Base-by-base conservation (phyloP, 2,888 invertebrate species). In the Eledona agricola region DNA sequence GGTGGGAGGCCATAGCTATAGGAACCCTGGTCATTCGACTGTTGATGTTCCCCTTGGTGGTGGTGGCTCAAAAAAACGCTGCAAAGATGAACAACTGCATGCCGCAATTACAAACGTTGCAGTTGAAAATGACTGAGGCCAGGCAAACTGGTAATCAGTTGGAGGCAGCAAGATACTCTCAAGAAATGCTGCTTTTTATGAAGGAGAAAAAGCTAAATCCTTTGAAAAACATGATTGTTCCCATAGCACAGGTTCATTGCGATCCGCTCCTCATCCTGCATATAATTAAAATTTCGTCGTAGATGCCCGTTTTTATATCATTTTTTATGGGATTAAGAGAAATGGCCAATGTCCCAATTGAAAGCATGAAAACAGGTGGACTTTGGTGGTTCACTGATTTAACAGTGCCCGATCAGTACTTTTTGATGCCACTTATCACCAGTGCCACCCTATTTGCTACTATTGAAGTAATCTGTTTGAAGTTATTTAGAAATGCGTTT, bases 331-430 rank as follows among this genome's bases (percentile, higher is more conserved):
- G 89, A 0, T 76, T 99, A 31, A 82, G 93, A 63, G 79, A 83
- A 58, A 96, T 99, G 96, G 86, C 94, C 1, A 89, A 88, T 68
- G 82, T 88, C 16, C 97, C 96, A 1, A 90, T 99, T 19, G 93
- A 93, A 25, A 95, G 95, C 71, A 83, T 98, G 82, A 82, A 84
- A 57, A 80, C 84, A 1, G 98, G 98, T 16, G 99, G 99, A 0
- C 61, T 93, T 1, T 86, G 82, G 65, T 99, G 98, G 98, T 96
- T 99, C 73, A 79, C 83, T 1, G 96, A 99, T 80, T 81, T 99
- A 28, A 95, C 96, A 0, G 74, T 93, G 4, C 82, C 90, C 1
- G 99, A 99, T 79, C 96, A 96, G 29, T 91, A 82, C 74, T 97
- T 88, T 70, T 59, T 91, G 6, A 78, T 99, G 46, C 98, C 98